Evolutionary conservation across 2,113 vertebrate species (phyloP).

Genomic region (Chionis minor): DNA sequence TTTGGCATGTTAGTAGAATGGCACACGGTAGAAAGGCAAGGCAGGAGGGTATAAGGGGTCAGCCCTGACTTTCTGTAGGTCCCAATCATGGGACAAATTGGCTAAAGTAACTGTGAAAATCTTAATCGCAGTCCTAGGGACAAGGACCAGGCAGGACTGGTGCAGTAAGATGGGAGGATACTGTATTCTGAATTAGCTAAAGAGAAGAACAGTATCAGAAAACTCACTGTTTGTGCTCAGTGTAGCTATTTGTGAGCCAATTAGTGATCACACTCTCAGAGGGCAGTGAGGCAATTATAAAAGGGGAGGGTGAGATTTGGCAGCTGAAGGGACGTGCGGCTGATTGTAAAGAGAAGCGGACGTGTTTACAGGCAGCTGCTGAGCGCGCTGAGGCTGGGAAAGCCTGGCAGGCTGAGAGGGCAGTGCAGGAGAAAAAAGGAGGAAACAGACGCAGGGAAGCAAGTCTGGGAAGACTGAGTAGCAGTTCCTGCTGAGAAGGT

Average conservation of each 20-base stretch:
- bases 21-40: not conserved
- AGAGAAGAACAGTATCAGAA: not conserved
- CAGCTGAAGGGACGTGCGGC: not conserved
- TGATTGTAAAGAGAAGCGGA: not conserved
- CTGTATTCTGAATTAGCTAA: not conserved
- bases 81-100: not conserved
- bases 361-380: not conserved
- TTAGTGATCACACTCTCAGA: not conserved
- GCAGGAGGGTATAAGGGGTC: not conserved
- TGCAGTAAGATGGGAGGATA: not conserved
- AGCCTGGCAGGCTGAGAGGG: not conserved
- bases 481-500: not conserved
- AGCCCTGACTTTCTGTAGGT: not conserved
- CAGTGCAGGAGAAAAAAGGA: not conserved
- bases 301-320: not conserved
- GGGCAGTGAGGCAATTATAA: not conserved
- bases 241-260: not conserved
- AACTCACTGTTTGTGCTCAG: fast-evolving
- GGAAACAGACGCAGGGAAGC: not conserved
- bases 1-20: not conserved
- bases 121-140: not conserved
- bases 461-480: not conserved
- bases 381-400: not conserved
- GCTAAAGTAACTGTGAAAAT: not conserved
- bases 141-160: not conserved